phyloP scores from a whole-genome alignment of 2,888 invertebrate species.

The Proisotoma minuta region DNA sequence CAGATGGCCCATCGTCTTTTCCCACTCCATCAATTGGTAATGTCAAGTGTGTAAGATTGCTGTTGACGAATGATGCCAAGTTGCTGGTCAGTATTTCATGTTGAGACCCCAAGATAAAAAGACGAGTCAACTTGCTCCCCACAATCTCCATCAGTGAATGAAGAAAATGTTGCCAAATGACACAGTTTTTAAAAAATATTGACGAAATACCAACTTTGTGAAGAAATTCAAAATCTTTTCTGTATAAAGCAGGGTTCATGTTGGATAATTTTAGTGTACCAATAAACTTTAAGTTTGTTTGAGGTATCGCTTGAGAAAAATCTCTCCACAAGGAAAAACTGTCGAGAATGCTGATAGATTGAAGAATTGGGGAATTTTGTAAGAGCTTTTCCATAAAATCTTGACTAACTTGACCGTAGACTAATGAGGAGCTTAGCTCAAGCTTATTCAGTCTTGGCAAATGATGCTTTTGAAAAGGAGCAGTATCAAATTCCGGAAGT shows the following conservation, averaged over 20 bases:
- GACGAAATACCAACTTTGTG: not conserved
- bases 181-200: slow-evolving; percentile 21
- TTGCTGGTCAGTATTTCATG: slow-evolving; percentile 28
- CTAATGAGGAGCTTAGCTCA: slow-evolving; percentile 20
- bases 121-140: slow-evolving; percentile 5
- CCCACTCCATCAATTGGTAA: slow-evolving; percentile 31
- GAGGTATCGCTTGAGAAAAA: not conserved
- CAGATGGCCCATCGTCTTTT: slow-evolving; percentile 13
- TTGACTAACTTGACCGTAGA: slow-evolving; percentile 22
- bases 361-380: slow-evolving; percentile 17
- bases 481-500: slow-evolving; percentile 14
- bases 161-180: slow-evolving; percentile 17
- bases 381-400: slow-evolving; percentile 16
- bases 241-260: slow-evolving; percentile 17
- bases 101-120: slow-evolving; percentile 21
- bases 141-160: slow-evolving; percentile 12
- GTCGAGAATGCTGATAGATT: slow-evolving; percentile 17
- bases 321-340: slow-evolving; percentile 22
- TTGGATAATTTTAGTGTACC: slow-evolving; percentile 17
- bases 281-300: not conserved
- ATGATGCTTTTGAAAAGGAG: slow-evolving; percentile 13
- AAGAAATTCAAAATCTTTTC: slow-evolving; percentile 14
- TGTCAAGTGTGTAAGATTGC: slow-evolving; percentile 14
- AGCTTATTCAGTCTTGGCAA: slow-evolving; percentile 19
- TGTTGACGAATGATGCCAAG: slow-evolving; percentile 16